Base-by-base conservation (phyloP, 2,888 invertebrate species). In the Ceramica pisi region DNA sequence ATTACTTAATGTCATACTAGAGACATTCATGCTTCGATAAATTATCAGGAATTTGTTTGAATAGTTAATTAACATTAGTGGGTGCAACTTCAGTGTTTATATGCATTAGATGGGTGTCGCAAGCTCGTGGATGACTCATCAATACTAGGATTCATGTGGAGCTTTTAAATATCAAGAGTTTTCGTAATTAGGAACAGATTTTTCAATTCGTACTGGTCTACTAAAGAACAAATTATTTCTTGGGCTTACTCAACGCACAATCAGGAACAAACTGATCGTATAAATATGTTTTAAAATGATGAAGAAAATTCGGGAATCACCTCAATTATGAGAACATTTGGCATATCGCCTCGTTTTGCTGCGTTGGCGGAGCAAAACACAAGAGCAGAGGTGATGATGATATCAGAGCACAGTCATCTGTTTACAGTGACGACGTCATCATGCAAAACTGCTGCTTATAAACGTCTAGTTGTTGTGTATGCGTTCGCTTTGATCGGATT, bases 321-420 rank as follows among this genome's bases (percentile, higher is more conserved):
- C 74, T 66, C 35, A 41, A 35, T 60, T 51, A 61, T 65, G 53
- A 31, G 67, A 51, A 14, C 56, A 57, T 74, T 83, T 80, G 81
- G 80, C 81, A 74, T 61, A 26, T 51, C 53, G 59, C 75, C 60
- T 67, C 51, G 41, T 35, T 56, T 46, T n/a, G 26, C n/a, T 61
- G 63, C 66, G 59, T 67, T 57, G 67, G 71, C 65, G 53, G 53
- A 60, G 35, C 71, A 41, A 53, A 68, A 56, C 64, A 64, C 51
- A 26, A 26, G 31, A 41, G n/a, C 12, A 41, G 57, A 38, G 19
- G 48, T 50, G 64, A 21, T 55, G 79, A 56, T 85, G 84, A 82
- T 79, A 78, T 86, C 86, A 85, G 61, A 61, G 60, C 61, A 41
- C 46, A 77, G 70, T 85, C 81, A 85, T 80, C 57, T 83, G 75